Base-by-base conservation (phyloP, 2,797 vertebrate species). In the Chrosomus eos region DNA sequence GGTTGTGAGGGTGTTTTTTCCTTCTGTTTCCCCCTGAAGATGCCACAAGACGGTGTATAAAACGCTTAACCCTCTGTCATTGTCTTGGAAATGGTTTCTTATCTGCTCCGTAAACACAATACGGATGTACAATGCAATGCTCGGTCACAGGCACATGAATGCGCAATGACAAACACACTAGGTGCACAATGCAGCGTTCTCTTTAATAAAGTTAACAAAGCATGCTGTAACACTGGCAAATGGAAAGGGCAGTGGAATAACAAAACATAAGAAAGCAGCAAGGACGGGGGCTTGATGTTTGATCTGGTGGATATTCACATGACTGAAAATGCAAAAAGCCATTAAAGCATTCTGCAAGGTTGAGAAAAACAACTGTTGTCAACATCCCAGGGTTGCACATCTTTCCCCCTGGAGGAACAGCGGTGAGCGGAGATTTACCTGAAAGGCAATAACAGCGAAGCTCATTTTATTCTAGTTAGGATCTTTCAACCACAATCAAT, bases 401-500 rank as follows among this genome's bases (percentile, higher is more conserved):
- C 89, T 85, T 90, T 81, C 85, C 91, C 93, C 88, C 0, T 51
- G 13, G 82, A 90, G 89, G 67, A 91, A 86, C 86, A 87, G 80
- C 71, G 86, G 86, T 67, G 90, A 92, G 90, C 82, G 82, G 85
- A 93, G 90, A 94, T 94, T 93, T 94, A 93, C 94, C 92, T 87
- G 67, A 91, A 91, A 89, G 86, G 90, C 91, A 91, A 92, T 94
- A 94, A 94, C 92, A 89, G 94, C 95, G 93, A 93, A 94, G 92
- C 92, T 96, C 92, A 94, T 95, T 95, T 95, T 93, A 94, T 94
- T 95, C 92, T 91, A 92, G 92, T 91, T 94, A 94, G 91, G 92
- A 92, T 95, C 92, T 95, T 95, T 94, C 94, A 92, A 91, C 94
- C 92, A 89, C 94, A 93, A 94, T 96, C 95, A 95, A 95, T 96